Evolutionary conservation across 1,140 invertebrate species (phyloP).

Genomic region (Eurosta solidaginis): DNA sequence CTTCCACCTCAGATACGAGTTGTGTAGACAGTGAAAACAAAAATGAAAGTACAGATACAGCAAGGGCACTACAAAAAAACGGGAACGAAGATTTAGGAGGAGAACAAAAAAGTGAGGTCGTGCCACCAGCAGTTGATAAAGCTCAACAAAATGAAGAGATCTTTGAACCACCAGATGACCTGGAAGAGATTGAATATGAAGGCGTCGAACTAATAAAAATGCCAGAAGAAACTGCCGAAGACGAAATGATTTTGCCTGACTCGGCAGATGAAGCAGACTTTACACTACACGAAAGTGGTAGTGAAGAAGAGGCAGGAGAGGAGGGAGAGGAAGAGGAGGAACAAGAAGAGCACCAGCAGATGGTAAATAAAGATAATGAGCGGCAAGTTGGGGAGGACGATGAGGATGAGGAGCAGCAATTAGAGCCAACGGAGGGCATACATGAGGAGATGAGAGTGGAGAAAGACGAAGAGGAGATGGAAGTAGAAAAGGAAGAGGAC

Average conservation of each 20-base stretch:
- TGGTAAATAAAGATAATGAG: neutral
- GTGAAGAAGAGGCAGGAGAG: neutral
- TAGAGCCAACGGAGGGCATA: neutral
- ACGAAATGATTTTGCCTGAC: slow-evolving; percentile 33
- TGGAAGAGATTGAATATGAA: slow-evolving; percentile 28
- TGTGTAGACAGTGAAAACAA: too few species aligned
- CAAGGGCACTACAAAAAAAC: too few species aligned
- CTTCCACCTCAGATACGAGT: too few species aligned
- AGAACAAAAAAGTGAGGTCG: neutral
- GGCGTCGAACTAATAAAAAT: slow-evolving; percentile 27
- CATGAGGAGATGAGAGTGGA: neutral
- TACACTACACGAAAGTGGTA: neutral
- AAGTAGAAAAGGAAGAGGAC: neutral
- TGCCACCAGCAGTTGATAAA: neutral
- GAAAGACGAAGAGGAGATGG: neutral
- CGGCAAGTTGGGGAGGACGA: neutral
- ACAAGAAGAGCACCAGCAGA: neutral
- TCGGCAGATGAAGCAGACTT: slow-evolving; percentile 4
- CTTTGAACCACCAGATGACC: neutral
- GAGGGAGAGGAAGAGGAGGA: neutral
- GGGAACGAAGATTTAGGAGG: neutral
- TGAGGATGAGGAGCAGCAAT: neutral
- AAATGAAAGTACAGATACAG: too few species aligned
- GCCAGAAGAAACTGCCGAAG: slow-evolving; percentile 3
- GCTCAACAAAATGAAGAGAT: neutral